These are phyloP conservation scores for Caerostris extrusa DNA, from an alignment of 1,140 invertebrate species.

Conservation along the genomic window DNA sequence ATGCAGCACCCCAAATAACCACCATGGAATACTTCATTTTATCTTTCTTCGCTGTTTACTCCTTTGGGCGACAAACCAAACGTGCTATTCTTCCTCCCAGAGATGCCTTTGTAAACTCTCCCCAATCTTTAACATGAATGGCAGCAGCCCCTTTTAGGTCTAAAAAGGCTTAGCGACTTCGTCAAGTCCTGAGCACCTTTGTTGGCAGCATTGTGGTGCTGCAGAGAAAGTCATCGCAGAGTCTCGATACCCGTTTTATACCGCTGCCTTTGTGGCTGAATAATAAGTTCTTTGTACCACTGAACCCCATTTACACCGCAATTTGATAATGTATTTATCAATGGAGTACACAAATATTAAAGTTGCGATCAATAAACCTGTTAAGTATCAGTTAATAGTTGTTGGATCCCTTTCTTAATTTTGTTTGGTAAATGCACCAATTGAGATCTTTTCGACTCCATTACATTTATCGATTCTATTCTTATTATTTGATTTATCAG, in stretches of 20 bases:
- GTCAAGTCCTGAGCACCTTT: background rate
- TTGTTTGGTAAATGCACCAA: no score
- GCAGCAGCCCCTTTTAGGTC: background rate
- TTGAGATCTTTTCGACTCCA: no score
- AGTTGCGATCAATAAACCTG: no score
- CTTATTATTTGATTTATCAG: no score
- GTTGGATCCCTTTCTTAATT: no score
- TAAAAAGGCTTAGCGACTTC: conserved; percentile 21
- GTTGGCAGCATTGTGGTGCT: background rate
- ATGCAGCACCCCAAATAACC: conserved; percentile 6
- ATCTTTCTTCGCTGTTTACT: background rate
- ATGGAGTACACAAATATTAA: background rate
- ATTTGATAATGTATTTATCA: background rate
- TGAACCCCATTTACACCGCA: background rate
- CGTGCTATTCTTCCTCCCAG: background rate
- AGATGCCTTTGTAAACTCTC: background rate
- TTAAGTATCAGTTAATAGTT: no score
- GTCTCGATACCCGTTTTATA: background rate
- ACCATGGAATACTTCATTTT: background rate
- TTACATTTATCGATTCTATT: no score
- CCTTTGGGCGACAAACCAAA: background rate
- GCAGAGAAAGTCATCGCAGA: background rate
- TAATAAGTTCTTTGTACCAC: background rate
- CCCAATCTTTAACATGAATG: background rate
- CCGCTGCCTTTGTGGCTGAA: background rate